Conservation (phyloP, 1,140 invertebrate genomes). For the Aphis gossypii region DNA sequence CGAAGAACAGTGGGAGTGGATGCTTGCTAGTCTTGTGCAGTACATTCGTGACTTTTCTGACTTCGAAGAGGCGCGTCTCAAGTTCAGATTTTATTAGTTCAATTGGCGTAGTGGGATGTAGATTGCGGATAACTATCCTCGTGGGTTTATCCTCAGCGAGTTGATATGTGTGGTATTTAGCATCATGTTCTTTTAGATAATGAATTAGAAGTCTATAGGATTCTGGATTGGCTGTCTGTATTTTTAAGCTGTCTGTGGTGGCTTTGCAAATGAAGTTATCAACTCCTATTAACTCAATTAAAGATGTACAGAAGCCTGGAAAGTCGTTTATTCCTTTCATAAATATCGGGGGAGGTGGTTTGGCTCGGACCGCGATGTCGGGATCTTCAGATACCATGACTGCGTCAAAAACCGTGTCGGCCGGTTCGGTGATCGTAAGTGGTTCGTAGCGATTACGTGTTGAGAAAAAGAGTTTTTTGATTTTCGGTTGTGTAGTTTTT, state of each 20-base stretch:
- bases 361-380: not conserved
- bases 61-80: not conserved
- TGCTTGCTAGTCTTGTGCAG: slow-evolving; percentile 60
- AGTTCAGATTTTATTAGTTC: not conserved
- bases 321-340: not conserved
- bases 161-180: not conserved
- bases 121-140: slow-evolving; percentile 39
- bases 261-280: slow-evolving; percentile 38
- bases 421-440: not conserved
- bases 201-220: not conserved
- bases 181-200: not conserved
- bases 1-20: slow-evolving; percentile 63
- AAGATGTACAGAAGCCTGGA: not conserved
- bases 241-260: not conserved
- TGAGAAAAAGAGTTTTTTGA: not conserved
- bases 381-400: not conserved
- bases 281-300: not conserved
- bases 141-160: slow-evolving; percentile 43
- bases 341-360: slow-evolving; percentile 19
- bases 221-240: not conserved
- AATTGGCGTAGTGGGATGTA: not conserved
- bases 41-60: slow-evolving; percentile 50
- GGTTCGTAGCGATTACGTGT: not conserved
- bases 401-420: not conserved
- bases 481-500: not conserved